Conservation (phyloP, 2,888 invertebrate genomes). For the Furcula furcula region DNA sequence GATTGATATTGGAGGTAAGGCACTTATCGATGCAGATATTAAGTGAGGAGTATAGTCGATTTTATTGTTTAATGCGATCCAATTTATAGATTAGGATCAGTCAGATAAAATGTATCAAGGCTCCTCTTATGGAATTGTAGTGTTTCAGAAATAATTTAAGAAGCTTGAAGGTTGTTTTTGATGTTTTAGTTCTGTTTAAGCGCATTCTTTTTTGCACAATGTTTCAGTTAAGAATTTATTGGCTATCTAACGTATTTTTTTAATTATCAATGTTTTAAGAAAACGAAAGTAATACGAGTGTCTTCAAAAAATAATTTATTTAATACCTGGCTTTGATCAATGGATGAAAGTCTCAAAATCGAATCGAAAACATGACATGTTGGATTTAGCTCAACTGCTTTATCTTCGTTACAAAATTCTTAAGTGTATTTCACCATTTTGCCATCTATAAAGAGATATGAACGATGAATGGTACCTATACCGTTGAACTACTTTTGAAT, state of each 20-base stretch:
- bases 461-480: too few species aligned
- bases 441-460: background rate
- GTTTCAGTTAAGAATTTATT: too few species aligned
- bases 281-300: too few species aligned
- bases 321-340: too few species aligned
- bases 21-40: constrained; percentile 22
- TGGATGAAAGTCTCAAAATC: background rate
- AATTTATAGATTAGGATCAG: constrained; percentile 23
- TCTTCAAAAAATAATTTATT: too few species aligned
- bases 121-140: background rate
- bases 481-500: background rate
- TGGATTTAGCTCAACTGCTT: constrained; percentile 9
- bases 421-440: background rate
- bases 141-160: background rate
- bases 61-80: constrained; percentile 27
- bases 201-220: too few species aligned
- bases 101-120: constrained; percentile 17
- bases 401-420: constrained; percentile 11
- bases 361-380: constrained; percentile 10
- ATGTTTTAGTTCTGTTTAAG: too few species aligned
- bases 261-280: too few species aligned
- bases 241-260: too few species aligned
- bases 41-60: constrained; percentile 33
- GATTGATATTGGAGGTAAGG: constrained; percentile 27
- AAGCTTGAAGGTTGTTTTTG: background rate